Evolutionary conservation across 2,797 vertebrate species (phyloP).

Genomic region (Takifugu ocellatus): DNA sequence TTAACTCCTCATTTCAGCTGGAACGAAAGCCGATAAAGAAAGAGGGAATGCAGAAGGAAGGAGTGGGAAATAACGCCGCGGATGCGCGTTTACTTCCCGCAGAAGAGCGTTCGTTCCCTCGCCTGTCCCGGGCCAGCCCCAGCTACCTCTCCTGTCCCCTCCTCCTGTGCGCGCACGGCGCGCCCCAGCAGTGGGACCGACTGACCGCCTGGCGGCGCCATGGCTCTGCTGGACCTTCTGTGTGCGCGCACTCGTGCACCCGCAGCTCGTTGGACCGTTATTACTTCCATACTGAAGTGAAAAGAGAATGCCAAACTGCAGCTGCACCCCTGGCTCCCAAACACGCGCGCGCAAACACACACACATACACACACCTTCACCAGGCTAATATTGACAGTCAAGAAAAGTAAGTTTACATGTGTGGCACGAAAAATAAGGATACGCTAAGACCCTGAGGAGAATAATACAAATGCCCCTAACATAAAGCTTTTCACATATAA

Average conservation of each 20-base stretch:
- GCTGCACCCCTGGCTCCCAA: slow-evolving; percentile 2
- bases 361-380: not conserved
- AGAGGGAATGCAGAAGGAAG: slow-evolving; percentile 5
- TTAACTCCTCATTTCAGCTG: slow-evolving; percentile 61
- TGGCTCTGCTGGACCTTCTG: slow-evolving; percentile 51
- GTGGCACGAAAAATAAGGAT: slow-evolving; percentile 18
- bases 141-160: slow-evolving; percentile 49
- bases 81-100: slow-evolving; percentile 57
- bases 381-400: slow-evolving; percentile 9
- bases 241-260: slow-evolving; percentile 22
- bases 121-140: slow-evolving; percentile 55
- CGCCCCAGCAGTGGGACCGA: slow-evolving; percentile 10
- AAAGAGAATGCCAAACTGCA: slow-evolving; percentile 16
- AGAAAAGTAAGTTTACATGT: not conserved
- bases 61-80: slow-evolving; percentile 48
- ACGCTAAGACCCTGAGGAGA: slow-evolving; percentile 8
- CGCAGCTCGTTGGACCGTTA: not conserved
- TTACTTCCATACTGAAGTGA: not conserved
- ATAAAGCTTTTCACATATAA: not conserved
- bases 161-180: slow-evolving; percentile 48
- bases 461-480: too few species aligned
- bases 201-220: slow-evolving; percentile 66
- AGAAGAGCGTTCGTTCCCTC: slow-evolving; percentile 61
- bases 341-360: slow-evolving; percentile 4
- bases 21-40: slow-evolving; percentile 5